These are phyloP conservation scores for Bombus soroeensis DNA, from an alignment of 1,140 invertebrate genomes.

Conservation along the genomic window DNA sequence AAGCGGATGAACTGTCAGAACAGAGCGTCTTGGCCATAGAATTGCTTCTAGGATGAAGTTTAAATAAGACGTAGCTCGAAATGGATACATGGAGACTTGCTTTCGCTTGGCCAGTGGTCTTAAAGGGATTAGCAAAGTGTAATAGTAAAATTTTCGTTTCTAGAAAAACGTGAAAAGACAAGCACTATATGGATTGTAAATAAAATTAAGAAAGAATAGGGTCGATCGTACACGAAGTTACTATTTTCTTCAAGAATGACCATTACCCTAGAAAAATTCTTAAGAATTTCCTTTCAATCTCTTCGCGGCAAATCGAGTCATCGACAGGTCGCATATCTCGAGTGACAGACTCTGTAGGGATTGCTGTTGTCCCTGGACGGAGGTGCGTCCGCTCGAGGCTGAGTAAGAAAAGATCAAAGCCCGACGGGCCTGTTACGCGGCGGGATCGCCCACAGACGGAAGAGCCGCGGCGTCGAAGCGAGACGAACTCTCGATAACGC, in stretches of 20 bases:
- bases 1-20: no score
- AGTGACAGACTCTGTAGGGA: neutral
- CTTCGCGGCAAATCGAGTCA: neutral
- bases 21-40: no score
- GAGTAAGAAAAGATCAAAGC: neutral
- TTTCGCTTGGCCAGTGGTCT: no score
- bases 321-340: neutral
- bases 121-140: neutral
- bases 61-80: no score
- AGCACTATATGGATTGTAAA: no score
- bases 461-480: constrained; percentile 1
- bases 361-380: neutral
- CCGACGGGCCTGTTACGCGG: neutral
- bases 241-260: neutral
- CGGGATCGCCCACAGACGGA: constrained; percentile 46
- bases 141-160: neutral
- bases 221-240: no score
- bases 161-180: no score
- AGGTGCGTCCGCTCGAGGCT: neutral
- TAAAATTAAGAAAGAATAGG: no score
- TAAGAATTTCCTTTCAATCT: neutral
- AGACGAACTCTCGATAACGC: constrained; percentile 3
- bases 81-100: no score
- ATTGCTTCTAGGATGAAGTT: no score
- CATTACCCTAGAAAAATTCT: neutral